Evolutionary conservation across 2,888 invertebrate species (phyloP).

Genomic region (Polyommatus iphigenia): DNA sequence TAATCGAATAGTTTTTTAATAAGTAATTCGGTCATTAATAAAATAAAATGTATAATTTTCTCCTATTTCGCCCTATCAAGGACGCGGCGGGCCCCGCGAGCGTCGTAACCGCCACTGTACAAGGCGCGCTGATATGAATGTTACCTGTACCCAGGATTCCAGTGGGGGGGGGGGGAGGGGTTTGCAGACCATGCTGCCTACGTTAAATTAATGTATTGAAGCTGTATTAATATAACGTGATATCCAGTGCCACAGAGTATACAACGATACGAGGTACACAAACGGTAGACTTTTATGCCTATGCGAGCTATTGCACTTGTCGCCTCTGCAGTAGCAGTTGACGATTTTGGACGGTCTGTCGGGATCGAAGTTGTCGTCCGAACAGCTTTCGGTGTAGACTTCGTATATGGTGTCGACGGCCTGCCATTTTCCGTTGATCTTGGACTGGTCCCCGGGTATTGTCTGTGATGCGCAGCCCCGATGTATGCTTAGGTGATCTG

Average conservation of each 20-base stretch:
- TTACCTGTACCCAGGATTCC: too few species aligned
- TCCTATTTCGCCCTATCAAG: too few species aligned
- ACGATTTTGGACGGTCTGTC: conserved; percentile 78
- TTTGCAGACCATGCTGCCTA: too few species aligned
- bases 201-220: too few species aligned
- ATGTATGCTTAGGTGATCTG: conserved; percentile 54
- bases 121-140: too few species aligned
- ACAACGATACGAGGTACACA: not conserved
- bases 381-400: conserved; percentile 85
- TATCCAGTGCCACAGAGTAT: not conserved
- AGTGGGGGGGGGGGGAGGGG: too few species aligned
- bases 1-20: too few species aligned
- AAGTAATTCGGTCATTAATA: too few species aligned
- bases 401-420: conserved; percentile 82
- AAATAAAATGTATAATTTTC: too few species aligned
- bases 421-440: conserved; percentile 80
- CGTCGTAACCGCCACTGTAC: too few species aligned
- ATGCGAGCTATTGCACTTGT: conserved; percentile 83
- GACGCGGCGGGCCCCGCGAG: too few species aligned
- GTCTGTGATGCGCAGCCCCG: conserved; percentile 88
- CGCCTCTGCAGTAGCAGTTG: conserved; percentile 87
- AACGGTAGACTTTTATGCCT: too few species aligned
- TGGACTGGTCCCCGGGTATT: conserved; percentile 79
- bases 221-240: not conserved
- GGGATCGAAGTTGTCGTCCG: conserved; percentile 76